Base-by-base conservation (phyloP, 2,797 vertebrate genomes). In the Acestrorhynchus altus region DNA sequence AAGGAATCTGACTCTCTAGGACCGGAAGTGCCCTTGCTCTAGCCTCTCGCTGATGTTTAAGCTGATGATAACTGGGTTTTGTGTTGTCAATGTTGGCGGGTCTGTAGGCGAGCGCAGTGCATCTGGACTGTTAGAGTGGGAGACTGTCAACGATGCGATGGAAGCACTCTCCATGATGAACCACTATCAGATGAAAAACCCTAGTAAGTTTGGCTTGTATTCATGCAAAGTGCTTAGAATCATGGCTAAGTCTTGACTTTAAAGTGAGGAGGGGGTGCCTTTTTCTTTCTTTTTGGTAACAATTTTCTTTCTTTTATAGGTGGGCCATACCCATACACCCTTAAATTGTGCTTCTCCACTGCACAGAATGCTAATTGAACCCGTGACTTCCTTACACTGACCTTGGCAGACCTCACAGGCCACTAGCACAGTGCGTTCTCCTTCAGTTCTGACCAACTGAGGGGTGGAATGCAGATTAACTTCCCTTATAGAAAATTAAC, bases 151-250 rank as follows among this genome's bases (percentile, higher is more conserved):
- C 0, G 96, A 98, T 0, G 96, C 97, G 54, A 95, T 98, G 90
- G 97, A 98, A 87, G 96, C 96, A 0, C 88, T 98, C 65, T 91
- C 95, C 16, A 84, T 98, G 88, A 95, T 98, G 84, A 98, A 98
- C 90, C 97, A 98, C 89, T 96, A 92, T 88, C 96, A 98, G 91
- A 98, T 98, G 97, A 98, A 98, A 82, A 98, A 98, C 83, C 94
- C 97, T 81, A 94, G 97, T 98, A 83, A 92, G 96, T 91, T 28
- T 22, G 20, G 10, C 11, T 8, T 16, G 56, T 28, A 26, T 24
- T 31, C 31, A 35, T 35, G 31, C 6, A 6, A 35, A 35, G 2
- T 2, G 31, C 31, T 35, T 35, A n/a, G 20, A 51, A 8, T 51
- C 18, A 8, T 51, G 49, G 4, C 18, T 51, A 7, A 39, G 44